These are phyloP conservation scores for Lepus oiostolus DNA, from an alignment of 2,797 vertebrate genomes.

Conservation along the genomic window DNA sequence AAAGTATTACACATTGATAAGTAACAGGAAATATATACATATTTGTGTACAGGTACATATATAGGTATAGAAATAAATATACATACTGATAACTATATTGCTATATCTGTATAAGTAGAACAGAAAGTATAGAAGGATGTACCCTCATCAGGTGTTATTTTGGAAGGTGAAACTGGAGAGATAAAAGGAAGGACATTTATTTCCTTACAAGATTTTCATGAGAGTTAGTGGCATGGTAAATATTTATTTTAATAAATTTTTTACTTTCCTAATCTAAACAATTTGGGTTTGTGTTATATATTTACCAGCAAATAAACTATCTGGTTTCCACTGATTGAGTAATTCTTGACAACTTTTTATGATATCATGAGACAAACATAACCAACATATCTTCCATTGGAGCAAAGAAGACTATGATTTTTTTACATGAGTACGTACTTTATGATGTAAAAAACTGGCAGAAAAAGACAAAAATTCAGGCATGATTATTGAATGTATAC, in stretches of 20 bases:
- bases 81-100: neutral
- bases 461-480: neutral
- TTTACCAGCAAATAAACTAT: neutral
- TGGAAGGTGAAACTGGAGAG: neutral
- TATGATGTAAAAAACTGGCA: neutral
- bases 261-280: neutral
- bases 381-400: neutral
- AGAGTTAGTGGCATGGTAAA: neutral
- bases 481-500: neutral
- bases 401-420: neutral
- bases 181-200: neutral
- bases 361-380: neutral
- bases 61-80: neutral
- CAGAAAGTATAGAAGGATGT: neutral
- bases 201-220: neutral
- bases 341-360: neutral
- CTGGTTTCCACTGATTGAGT: neutral
- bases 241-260: neutral
- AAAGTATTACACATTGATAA: neutral
- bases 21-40: neutral
- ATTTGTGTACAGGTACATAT: neutral
- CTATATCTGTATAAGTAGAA: neutral
- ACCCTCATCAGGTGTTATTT: neutral
- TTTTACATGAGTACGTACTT: slow-evolving; percentile 14
- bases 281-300: neutral